These are phyloP conservation scores for Limnodromus scolopaceus DNA, from an alignment of 2,797 vertebrate genomes.

Conservation along the genomic window DNA sequence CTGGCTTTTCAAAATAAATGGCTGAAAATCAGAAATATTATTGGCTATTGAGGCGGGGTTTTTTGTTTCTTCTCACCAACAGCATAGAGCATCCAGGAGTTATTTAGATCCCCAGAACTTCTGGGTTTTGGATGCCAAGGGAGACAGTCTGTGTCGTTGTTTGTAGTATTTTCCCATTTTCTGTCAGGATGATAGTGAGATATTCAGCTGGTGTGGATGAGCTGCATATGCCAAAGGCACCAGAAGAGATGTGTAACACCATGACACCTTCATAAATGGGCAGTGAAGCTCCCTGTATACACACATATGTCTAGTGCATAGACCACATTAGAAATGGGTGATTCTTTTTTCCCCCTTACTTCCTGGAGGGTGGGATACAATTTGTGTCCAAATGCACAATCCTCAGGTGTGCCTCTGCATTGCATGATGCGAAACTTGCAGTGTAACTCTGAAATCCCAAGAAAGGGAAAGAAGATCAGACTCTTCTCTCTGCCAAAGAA, in stretches of 20 bases:
- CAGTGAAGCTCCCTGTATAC: background rate
- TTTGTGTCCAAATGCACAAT: background rate
- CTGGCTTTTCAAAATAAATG: constrained; percentile 48
- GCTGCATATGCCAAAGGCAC: background rate
- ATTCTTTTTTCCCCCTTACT: background rate
- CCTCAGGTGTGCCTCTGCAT: background rate
- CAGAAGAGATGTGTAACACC: background rate
- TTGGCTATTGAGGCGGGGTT: background rate
- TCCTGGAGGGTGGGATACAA: background rate
- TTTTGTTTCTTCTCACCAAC: background rate
- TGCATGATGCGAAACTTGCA: background rate
- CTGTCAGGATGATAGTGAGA: background rate
- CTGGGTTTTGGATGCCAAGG: constrained; percentile 36
- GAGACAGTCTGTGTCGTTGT: constrained; percentile 21
- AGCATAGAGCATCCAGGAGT: background rate
- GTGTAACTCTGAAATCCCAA: background rate
- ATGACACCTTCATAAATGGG: background rate
- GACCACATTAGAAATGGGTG: background rate
- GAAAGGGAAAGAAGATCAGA: background rate
- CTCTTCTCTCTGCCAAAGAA: background rate
- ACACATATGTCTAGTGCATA: background rate
- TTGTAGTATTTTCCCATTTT: constrained; percentile 32
- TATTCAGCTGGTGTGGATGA: background rate
- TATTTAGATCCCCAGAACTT: constrained; percentile 45
- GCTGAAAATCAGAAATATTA: constrained; percentile 43